These are phyloP conservation scores for Crotophaga sulcirostris DNA, from an alignment of 2,113 vertebrate genomes.

Conservation along the genomic window DNA sequence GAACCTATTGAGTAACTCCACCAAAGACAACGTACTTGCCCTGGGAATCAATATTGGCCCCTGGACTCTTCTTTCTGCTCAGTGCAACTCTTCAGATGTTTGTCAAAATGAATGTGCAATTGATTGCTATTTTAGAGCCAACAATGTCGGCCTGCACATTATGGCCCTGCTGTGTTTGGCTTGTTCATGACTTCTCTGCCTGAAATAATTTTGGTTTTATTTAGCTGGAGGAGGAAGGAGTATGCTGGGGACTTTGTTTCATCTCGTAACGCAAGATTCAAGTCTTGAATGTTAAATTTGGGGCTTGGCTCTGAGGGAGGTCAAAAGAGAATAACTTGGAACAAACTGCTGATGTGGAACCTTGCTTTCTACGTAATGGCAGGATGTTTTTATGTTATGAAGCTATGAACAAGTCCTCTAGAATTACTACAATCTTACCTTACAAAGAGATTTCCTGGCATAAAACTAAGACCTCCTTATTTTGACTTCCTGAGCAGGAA, in stretches of 20 bases:
- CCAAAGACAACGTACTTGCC: background rate
- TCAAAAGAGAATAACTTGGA: constrained; percentile 24
- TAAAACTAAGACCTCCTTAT: background rate
- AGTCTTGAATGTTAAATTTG: background rate
- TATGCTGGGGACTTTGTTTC: background rate
- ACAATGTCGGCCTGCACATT: background rate
- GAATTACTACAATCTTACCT: background rate
- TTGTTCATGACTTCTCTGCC: constrained; percentile 29
- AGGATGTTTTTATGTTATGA: background rate
- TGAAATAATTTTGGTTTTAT: constrained; percentile 30
- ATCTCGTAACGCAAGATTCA: constrained; percentile 4
- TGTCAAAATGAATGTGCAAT: constrained; percentile 23
- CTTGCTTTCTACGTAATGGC: background rate
- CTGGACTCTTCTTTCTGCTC: constrained; percentile 4
- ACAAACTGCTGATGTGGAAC: background rate
- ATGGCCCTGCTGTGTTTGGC: constrained; percentile 18
- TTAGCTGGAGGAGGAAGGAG: background rate
- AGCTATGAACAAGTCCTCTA: background rate
- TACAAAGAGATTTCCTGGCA: constrained; percentile 26
- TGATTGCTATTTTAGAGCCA: constrained; percentile 47
- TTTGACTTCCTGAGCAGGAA: background rate
- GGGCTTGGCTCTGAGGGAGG: constrained; percentile 6
- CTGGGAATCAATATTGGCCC: constrained; percentile 28
- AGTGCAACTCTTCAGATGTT: constrained; percentile 17
- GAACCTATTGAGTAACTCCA: constrained; percentile 37